Evolutionary conservation across 1,140 invertebrate species (phyloP).

Genomic region (Neomicropteryx cornuta): DNA sequence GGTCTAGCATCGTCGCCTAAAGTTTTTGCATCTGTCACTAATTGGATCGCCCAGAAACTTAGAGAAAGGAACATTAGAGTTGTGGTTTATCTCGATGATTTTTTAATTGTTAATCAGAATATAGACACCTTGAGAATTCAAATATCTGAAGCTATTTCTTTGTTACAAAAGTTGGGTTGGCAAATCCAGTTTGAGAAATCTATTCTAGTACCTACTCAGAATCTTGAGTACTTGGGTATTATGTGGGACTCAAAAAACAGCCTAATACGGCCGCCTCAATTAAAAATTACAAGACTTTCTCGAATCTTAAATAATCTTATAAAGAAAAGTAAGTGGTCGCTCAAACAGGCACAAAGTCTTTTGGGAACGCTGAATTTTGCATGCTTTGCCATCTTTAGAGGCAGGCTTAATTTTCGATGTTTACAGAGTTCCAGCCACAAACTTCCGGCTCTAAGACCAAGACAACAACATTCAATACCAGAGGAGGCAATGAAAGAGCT

Average conservation of each 20-base stretch:
- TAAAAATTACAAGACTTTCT: background rate
- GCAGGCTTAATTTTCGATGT: conserved; percentile 17
- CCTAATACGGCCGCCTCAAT: background rate
- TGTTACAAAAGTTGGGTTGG: conserved; percentile 13
- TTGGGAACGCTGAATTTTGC: conserved; percentile 22
- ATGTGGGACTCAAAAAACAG: conserved; percentile 10
- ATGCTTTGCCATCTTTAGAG: conserved; percentile 39
- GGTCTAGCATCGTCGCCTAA: conserved; percentile 10
- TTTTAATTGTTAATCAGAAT: conserved; percentile 6
- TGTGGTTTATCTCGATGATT: conserved; percentile 11
- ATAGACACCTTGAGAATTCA: conserved; percentile 4
- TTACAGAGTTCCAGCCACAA: conserved; percentile 6
- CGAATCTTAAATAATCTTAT: background rate
- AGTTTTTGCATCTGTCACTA: conserved; percentile 8
- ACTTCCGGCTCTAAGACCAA: background rate
- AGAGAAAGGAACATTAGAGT: conserved; percentile 10
- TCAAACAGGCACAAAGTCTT: conserved; percentile 1
- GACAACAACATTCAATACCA: background rate
- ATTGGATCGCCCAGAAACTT: conserved; percentile 11
- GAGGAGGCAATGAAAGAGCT: conserved; percentile 5
- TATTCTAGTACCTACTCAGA: conserved; percentile 9
- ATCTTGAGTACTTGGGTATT: conserved; percentile 8
- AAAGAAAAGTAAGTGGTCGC: conserved; percentile 1
- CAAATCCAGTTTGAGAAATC: conserved; percentile 11
- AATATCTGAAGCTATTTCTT: conserved; percentile 3